These are phyloP conservation scores for Fulica atra DNA, from an alignment of 2,113 vertebrate species.

Conservation along the genomic window DNA sequence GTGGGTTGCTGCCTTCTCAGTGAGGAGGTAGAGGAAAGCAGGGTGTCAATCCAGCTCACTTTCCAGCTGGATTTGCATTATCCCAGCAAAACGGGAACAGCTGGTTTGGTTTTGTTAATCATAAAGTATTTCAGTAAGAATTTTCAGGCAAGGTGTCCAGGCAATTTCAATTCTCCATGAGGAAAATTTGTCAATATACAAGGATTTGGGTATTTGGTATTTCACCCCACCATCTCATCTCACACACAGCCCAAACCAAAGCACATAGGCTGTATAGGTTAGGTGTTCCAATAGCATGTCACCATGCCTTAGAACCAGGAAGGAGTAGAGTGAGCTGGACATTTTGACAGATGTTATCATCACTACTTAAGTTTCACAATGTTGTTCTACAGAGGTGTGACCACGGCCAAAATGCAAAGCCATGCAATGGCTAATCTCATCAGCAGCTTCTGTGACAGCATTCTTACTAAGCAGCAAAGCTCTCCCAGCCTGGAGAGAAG, in stretches of 20 bases:
- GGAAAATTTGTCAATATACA: background rate
- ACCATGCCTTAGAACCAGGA: background rate
- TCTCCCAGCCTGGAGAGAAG: background rate
- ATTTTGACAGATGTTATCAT: background rate
- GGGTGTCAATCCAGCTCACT: background rate
- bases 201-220: background rate
- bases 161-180: background rate
- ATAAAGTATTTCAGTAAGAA: conserved; percentile 25
- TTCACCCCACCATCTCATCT: background rate
- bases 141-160: background rate
- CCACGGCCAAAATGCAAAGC: background rate
- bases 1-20: background rate
- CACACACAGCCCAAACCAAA: background rate
- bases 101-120: conserved; percentile 21
- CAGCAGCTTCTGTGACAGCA: background rate
- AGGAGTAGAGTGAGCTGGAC: background rate
- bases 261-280: background rate
- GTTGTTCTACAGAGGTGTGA: background rate
- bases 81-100: conserved; percentile 11
- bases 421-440: background rate
- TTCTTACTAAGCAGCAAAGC: background rate
- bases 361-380: background rate
- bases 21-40: too few relatives aligned
- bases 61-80: conserved; percentile 19
- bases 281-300: background rate